Evolutionary conservation across 2,113 vertebrate genomes (phyloP), one percentile per base, ranked within the genome.

Genomic region (Forbesichthys papilliferus): DNA sequence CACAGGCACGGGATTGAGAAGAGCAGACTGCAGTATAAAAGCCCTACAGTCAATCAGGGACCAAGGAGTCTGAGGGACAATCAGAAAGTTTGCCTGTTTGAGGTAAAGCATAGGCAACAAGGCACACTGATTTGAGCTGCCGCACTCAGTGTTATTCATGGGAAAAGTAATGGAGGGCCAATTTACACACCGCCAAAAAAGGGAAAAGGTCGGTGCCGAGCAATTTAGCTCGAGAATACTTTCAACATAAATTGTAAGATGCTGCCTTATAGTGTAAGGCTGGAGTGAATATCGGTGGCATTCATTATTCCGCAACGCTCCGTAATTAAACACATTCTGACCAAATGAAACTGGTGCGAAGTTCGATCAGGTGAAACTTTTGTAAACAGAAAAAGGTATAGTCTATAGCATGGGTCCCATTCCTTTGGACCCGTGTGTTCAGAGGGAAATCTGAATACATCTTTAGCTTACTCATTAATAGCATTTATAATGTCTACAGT

Each of bases 11-110:
- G 0, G 64, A 54, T 71, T 3, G 69, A 48, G 81, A 83, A 33
- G 67, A 57, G 20, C 69, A 9, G 66, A 58, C 60, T 9, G 67
- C 75, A 68, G 67, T 59, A 62, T 66, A 74, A 61, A 81, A 79
- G 74, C 63, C 34, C 78, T 71, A 34, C n/a, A 69, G 80, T 76
- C 78, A 75, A 73, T 84, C 82, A 55, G 71, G 3, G 12, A 47
- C 73, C 11, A 46, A 70, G 59, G 61, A 73, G 62, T 61, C 66
- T 14, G 52, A 36, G 66, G 66, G 56, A 16, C 49, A 61, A 59
- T 66, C 20, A 48, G 59, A 75, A 76, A 79, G 63, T 74, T 75
- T 77, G 58, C 58, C 48, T 8, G 14, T 73, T 49, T 34, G 34
- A 51, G 66, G 67, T 27, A 61, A 77, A 76, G 49, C 69, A 75